Percentiles rank a stretch among this genome's conserved stretches.
Evolutionary conservation across 23 tunicate species (phyloP).

Genomic region (Oikopleura dioica): DNA sequence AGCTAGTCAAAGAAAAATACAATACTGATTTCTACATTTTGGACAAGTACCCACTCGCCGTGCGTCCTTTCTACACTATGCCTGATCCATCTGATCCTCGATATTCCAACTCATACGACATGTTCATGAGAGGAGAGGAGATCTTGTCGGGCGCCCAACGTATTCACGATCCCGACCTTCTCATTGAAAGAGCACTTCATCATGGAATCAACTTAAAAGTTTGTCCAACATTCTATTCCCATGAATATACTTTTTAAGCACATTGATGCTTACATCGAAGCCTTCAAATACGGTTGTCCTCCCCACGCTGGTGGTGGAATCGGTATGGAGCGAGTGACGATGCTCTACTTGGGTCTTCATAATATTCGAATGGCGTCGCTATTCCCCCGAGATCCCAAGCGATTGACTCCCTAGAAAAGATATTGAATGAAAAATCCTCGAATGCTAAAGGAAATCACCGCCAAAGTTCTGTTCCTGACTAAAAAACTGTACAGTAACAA

Average conservation of each 20-base stretch:
- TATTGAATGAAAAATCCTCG: no score
- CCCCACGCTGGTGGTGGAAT: conserved; percentile 99
- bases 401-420: conserved; percentile 39
- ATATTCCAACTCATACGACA: conserved; percentile 95
- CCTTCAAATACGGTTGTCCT: conserved; percentile 94
- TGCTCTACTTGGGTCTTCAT: conserved; percentile 84
- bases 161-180: conserved; percentile 85
- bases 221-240: no score
- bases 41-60: conserved; percentile 90
- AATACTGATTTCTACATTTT: conserved; percentile 86
- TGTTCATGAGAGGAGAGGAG: conserved; percentile 99
- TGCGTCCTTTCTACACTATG: conserved; percentile 97
- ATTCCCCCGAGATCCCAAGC: conserved; percentile 97
- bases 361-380: conserved; percentile 79
- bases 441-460: no score
- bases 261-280: conserved; percentile 73
- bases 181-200: conserved; percentile 68
- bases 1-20: conserved; percentile 71
- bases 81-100: conserved; percentile 83
- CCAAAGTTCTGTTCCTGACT: no score
- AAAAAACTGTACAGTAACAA: no score
- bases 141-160: conserved; percentile 90
- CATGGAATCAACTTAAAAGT: conserved; percentile 84
- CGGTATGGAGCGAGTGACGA: conserved; percentile 91
- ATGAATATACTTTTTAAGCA: no score